Evolutionary conservation across 2,888 invertebrate genomes (phyloP).

Genomic region (Polylopha cassiicola): DNA sequence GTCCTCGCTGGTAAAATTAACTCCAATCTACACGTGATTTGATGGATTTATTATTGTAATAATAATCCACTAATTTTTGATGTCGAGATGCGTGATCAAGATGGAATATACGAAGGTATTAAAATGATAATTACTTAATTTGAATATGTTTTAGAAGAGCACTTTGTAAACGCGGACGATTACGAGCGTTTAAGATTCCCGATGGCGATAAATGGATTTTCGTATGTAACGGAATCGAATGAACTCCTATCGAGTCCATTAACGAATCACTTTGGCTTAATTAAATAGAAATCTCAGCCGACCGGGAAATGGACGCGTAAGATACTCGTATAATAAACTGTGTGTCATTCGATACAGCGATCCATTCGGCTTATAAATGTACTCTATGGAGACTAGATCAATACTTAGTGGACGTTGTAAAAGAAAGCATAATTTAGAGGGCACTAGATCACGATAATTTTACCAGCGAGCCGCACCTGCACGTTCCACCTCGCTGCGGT

Average conservation of each 20-base stretch:
- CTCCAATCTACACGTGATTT: slow-evolving; percentile 5
- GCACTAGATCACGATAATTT: slow-evolving; percentile 17
- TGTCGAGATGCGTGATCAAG: slow-evolving; percentile 24
- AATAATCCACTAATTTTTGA: slow-evolving; percentile 25
- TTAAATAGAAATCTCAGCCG: slow-evolving; percentile 44
- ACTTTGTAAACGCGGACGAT: slow-evolving; percentile 43
- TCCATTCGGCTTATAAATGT: slow-evolving; percentile 29
- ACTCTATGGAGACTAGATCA: slow-evolving; percentile 12
- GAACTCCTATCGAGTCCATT: slow-evolving; percentile 41
- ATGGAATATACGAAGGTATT: slow-evolving; percentile 28
- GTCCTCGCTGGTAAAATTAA: slow-evolving; percentile 29
- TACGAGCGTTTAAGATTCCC: slow-evolving; percentile 42
- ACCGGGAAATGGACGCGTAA: slow-evolving; percentile 35
- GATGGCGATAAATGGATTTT: slow-evolving; percentile 37
- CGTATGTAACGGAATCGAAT: slow-evolving; percentile 37
- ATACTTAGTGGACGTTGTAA: slow-evolving; percentile 16
- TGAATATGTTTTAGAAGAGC: slow-evolving; percentile 38
- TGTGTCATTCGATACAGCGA: slow-evolving; percentile 30
- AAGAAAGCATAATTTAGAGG: slow-evolving; percentile 17
- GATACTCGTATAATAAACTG: slow-evolving; percentile 35
- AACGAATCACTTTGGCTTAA: slow-evolving; percentile 49
- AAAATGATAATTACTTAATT: slow-evolving; percentile 44
- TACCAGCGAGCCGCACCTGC: slow-evolving; percentile 40
- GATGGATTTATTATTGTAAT: slow-evolving; percentile 1
- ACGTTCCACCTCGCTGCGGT: slow-evolving; percentile 70